Percentiles rank a stretch among this genome's conserved stretches.
Evolutionary conservation across 2,113 vertebrate species (phyloP).

Genomic region (Sylvilagus bachmani): DNA sequence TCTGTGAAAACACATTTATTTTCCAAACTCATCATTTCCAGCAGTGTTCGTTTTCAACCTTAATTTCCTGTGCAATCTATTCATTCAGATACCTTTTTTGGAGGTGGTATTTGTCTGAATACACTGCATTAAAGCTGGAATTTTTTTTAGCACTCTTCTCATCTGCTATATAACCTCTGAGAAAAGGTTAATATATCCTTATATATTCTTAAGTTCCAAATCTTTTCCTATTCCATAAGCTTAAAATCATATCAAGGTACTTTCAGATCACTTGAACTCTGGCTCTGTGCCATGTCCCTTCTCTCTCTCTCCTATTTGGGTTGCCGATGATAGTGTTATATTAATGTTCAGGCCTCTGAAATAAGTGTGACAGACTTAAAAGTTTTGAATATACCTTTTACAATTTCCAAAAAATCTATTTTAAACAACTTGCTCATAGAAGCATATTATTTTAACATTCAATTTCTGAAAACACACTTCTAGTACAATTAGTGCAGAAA

Average conservation of each 20-base stretch:
- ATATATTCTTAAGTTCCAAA: slow-evolving; percentile 63
- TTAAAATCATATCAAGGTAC: slow-evolving; percentile 63
- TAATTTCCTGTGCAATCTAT: slow-evolving; percentile 59
- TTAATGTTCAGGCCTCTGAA: slow-evolving; percentile 46
- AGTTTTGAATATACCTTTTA: background rate
- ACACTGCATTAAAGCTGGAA: background rate
- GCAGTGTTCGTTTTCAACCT: slow-evolving; percentile 70
- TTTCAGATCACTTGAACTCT: slow-evolving; percentile 55
- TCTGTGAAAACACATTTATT: slow-evolving; percentile 70
- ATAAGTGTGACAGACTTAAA: slow-evolving; percentile 50
- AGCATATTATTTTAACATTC: slow-evolving; percentile 27
- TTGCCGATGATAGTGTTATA: background rate
- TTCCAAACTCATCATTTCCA: slow-evolving; percentile 76
- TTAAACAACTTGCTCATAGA: background rate
- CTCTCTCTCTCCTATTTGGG: background rate
- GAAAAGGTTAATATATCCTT: slow-evolving; percentile 72
- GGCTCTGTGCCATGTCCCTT: background rate
- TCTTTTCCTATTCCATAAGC: slow-evolving; percentile 47
- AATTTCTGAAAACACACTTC: slow-evolving; percentile 43
- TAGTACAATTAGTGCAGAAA: slow-evolving; percentile 2
- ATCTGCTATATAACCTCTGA: slow-evolving; percentile 47
- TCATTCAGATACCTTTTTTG: slow-evolving; percentile 49
- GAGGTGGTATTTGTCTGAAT: slow-evolving; percentile 38
- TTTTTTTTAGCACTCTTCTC: slow-evolving; percentile 24
- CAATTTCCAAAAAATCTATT: slow-evolving; percentile 35